Conservation (phyloP, 2,888 invertebrate species). For the Machimus atricapillus region DNA sequence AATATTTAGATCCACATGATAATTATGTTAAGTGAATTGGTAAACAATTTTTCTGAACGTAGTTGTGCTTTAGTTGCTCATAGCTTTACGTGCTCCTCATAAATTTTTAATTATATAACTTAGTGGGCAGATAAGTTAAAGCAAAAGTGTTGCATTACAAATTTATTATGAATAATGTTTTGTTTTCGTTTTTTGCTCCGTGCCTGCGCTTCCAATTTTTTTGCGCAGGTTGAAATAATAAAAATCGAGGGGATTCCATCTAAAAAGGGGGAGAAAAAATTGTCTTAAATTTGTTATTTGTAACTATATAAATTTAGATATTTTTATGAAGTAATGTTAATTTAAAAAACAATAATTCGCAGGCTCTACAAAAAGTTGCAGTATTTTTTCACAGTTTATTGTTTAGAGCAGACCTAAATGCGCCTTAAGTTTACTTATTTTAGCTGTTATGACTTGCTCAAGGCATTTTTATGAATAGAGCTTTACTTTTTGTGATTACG, state of each 20-base stretch:
- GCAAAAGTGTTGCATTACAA: not conserved
- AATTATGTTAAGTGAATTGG: not conserved
- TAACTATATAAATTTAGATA: not conserved
- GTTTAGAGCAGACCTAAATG: not conserved
- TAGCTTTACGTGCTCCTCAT: not conserved
- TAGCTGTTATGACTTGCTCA: not conserved
- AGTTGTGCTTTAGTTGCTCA: not conserved
- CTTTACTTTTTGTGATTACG: not conserved
- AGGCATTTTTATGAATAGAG: not conserved
- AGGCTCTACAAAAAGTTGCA: not conserved
- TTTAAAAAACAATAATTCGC: not conserved
- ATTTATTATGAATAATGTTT: not conserved
- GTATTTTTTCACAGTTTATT: not conserved
- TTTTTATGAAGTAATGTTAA: not conserved
- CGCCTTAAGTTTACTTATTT: not conserved
- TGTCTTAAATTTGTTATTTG: not conserved
- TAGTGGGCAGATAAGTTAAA: not conserved
- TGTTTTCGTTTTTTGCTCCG: not conserved
- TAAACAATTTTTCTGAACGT: not conserved
- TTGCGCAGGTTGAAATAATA: not conserved
- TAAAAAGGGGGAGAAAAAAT: not conserved
- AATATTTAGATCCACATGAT: not conserved
- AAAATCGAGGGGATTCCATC: not conserved
- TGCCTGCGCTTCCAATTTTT: not conserved
- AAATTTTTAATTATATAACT: not conserved